Evolutionary conservation across 2,113 vertebrate species (phyloP).

Genomic region (Dromaius novaehollandiae): DNA sequence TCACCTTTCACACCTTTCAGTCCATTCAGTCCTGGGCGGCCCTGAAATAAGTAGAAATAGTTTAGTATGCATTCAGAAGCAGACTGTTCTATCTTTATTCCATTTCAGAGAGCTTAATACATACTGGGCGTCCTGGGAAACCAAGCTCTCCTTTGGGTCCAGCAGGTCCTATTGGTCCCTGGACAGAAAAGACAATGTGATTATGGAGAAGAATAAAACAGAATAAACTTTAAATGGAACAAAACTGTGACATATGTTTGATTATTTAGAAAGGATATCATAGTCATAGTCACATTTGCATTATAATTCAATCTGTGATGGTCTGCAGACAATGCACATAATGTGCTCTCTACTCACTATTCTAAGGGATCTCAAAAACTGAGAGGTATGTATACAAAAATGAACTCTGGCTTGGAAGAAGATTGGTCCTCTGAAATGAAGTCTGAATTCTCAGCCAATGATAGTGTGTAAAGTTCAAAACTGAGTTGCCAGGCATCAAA

Average conservation of each 20-base stretch:
- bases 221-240: neutral
- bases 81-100: neutral
- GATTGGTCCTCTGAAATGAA: neutral
- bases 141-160: constrained; percentile 94
- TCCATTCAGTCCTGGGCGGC: constrained; percentile 88
- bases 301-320: neutral
- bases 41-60: constrained; percentile 74
- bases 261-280: neutral
- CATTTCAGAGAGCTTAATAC: constrained; percentile 43
- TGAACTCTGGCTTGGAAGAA: neutral
- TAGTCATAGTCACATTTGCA: neutral
- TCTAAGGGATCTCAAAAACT: neutral
- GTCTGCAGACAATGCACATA: neutral
- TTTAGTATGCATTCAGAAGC: neutral
- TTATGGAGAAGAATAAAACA: neutral
- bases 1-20: constrained; percentile 88
- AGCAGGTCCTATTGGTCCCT: constrained; percentile 90
- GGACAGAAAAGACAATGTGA: constrained; percentile 36
- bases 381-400: neutral
- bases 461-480: neutral
- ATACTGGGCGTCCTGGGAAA: constrained; percentile 90
- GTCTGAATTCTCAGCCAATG: neutral
- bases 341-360: neutral
- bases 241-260: neutral
- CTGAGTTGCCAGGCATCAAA: neutral